Conservation (phyloP, 2,113 vertebrate species). For the Rattus rattus region DNA sequence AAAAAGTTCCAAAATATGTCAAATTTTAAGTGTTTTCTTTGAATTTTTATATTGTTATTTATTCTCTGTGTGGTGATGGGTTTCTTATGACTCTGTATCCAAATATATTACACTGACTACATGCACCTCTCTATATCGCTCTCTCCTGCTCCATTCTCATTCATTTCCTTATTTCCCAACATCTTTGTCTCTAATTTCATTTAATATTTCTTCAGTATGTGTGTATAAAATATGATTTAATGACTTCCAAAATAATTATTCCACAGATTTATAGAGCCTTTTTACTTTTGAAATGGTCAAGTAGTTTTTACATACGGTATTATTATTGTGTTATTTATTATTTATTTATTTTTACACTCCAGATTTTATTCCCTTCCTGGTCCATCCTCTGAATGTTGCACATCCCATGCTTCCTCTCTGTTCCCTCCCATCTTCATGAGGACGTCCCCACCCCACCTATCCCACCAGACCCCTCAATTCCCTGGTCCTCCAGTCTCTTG, state of each 20-base stretch:
- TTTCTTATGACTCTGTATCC: background rate
- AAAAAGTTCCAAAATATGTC: background rate
- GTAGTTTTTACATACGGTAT: too few species aligned
- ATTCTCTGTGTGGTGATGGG: background rate
- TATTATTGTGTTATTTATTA: background rate
- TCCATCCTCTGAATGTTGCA: too few species aligned
- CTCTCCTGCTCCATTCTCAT: background rate
- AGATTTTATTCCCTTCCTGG: too few species aligned
- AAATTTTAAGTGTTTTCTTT: slow-evolving; percentile 3
- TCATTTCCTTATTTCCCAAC: background rate
- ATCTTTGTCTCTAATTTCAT: background rate
- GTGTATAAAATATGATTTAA: background rate
- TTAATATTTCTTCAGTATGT: background rate
- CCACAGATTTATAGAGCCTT: background rate
- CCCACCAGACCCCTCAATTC: too few species aligned
- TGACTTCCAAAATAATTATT: background rate
- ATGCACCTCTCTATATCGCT: background rate
- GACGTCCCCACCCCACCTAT: too few species aligned
- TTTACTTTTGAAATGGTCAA: background rate
- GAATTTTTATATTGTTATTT: background rate
- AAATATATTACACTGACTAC: background rate
- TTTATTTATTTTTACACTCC: too few species aligned
- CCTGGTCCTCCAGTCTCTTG: too few species aligned
- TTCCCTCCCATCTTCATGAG: too few species aligned
- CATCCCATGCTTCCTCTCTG: too few species aligned